Conservation (phyloP, 2,888 invertebrate genomes). For the Nemotelus pantherinus region DNA sequence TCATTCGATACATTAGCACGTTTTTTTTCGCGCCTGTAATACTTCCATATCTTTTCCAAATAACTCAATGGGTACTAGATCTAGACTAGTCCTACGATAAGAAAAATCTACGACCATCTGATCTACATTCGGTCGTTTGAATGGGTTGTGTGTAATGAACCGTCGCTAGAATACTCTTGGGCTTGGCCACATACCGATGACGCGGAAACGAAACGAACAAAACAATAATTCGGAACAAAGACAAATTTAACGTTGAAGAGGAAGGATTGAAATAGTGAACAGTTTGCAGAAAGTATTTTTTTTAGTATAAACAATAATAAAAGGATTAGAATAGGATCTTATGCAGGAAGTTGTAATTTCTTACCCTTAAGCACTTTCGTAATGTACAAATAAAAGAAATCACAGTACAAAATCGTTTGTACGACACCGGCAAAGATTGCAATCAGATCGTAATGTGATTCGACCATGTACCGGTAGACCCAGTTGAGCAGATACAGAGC, state of each 20-base stretch:
- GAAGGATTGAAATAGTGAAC: background rate
- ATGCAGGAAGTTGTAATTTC: conserved; percentile 94
- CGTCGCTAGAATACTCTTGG: conserved; percentile 1
- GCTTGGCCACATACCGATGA: background rate
- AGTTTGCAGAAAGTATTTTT: background rate
- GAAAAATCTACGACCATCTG: no score
- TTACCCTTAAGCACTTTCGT: conserved; percentile 99
- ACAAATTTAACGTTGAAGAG: background rate
- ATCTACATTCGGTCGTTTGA: no score
- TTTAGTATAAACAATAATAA: conserved; percentile 20
- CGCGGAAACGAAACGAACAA: background rate
- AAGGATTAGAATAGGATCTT: conserved; percentile 60
- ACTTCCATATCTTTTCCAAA: no score
- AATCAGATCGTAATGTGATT: conserved; percentile 94
- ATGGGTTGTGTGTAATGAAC: no score
- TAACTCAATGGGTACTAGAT: no score
- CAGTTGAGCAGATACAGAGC: conserved; percentile 93
- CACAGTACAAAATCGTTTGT: conserved; percentile 98
- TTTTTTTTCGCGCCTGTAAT: no score
- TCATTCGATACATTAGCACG: no score
- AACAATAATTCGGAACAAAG: background rate
- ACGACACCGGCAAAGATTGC: conserved; percentile 97
- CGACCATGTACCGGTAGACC: conserved; percentile 93
- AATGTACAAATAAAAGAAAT: conserved; percentile 99
- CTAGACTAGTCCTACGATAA: no score